Evolutionary conservation across 2,113 vertebrate genomes (phyloP), one percentile per base, ranked within the genome.

Genomic region (Ctenomys sociabilis): DNA sequence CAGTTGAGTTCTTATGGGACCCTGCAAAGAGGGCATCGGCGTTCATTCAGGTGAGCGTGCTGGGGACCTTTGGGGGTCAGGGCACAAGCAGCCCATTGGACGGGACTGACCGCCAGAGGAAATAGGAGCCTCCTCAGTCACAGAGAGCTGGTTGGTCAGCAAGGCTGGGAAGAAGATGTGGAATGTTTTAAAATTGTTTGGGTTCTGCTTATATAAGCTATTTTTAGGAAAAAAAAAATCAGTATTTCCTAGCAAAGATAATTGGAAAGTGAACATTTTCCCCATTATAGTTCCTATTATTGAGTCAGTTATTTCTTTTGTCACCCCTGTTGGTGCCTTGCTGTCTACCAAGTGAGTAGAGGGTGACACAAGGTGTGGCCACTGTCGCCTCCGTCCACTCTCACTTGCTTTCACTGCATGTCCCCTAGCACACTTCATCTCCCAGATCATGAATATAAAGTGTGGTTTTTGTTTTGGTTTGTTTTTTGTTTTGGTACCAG

Each of bases 1-100:
- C 99, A 21, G 98, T 99, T 0, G 99, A 99, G 97, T 99, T 99
- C 98, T 98, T 99, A 94, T 99, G 99, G 99, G 99, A 99, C 98
- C 99, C 99, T 0, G 95, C 97, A 11, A 99, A 99, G 98, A 99
- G 98, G 87, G 98, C 99, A 0, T 99, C 99, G 0, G 99, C 99
- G 0, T 99, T 99, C 97, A 99, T 99, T 98, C 99, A 99, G 99
- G 99, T 99, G 98, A 95, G 88, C 0, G 98, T 93, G 78, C 0
- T 35, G 84, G 28, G 84, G n/a, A 45, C 30, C 5, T n/a, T 61
- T 7, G 54, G 86, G 28, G n/a, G 61, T 35, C 8, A 7, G 21
- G 8, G 3, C 37, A 10, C 8, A 2, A 35, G 19, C 11, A 81
- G 16, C 43, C 59, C 11, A 2, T 3, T 1, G 16, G 3, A 3